Conservation (phyloP, 2,113 vertebrate genomes). For the human (Homo sapiens) region DNA sequence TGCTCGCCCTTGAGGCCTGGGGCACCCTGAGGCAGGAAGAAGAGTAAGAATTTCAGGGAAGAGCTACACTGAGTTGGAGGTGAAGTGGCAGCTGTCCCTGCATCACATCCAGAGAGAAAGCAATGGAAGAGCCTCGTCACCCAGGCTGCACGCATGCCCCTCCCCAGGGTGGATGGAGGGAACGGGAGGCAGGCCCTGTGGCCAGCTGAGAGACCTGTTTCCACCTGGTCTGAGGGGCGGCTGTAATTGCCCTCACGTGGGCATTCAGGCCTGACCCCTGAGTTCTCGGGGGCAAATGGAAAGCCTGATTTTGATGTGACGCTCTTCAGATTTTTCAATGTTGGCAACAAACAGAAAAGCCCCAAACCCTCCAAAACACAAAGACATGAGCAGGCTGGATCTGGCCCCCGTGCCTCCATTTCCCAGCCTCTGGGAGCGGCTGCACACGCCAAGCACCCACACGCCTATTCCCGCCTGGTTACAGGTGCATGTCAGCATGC, state of each 20-base stretch:
- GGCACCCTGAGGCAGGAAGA: conserved; percentile 77
- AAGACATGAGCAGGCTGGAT: not conserved
- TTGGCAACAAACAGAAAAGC: not conserved
- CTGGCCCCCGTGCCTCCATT: not conserved
- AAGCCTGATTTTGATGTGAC: not conserved
- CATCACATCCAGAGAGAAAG: not conserved
- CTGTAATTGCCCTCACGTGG: not conserved
- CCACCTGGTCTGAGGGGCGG: too few species aligned
- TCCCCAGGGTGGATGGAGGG: not conserved
- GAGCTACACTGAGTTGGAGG: not conserved
- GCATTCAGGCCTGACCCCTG: not conserved
- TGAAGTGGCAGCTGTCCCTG: rapidly evolving
- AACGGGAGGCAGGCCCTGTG: too few species aligned
- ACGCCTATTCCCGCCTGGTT: not conserved
- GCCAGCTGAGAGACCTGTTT: not conserved
- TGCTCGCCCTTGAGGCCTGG: conserved; percentile 86
- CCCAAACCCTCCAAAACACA: not conserved
- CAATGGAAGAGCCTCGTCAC: not conserved
- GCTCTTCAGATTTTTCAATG: not conserved
- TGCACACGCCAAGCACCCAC: rapidly evolving
- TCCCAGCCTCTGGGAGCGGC: not conserved
- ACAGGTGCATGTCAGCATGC: rapidly evolving
- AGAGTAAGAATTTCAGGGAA: not conserved
- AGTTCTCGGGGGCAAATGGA: not conserved
- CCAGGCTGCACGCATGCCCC: rapidly evolving